A percentile compares a stretch with the other conserved stretches of the same genome.
Conservation (phyloP, 2,888 invertebrate species). For the Zhengitettix transpicula region DNA sequence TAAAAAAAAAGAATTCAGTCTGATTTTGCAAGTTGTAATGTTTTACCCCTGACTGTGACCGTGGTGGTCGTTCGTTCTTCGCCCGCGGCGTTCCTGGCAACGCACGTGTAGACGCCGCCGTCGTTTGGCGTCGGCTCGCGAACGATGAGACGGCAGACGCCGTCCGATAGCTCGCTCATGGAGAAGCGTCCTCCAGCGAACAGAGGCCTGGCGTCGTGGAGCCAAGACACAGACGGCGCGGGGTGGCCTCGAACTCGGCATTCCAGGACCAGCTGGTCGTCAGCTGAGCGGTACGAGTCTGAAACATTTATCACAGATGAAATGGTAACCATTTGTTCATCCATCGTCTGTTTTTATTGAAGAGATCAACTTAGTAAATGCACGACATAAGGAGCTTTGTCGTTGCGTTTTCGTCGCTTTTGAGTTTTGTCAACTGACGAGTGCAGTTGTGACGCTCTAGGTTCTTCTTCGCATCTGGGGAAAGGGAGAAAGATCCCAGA, state of each 20-base stretch:
- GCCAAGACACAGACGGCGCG: slow-evolving; percentile 55
- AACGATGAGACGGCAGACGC: slow-evolving; percentile 53
- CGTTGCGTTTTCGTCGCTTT: no score
- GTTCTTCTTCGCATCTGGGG: no score
- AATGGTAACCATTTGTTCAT: no score
- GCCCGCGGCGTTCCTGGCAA: slow-evolving; percentile 54
- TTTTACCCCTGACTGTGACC: slow-evolving; percentile 27
- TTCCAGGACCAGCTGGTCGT: slow-evolving; percentile 59
- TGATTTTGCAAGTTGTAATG: no score
- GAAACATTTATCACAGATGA: slow-evolving; percentile 6
- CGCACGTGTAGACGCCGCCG: slow-evolving; percentile 57
- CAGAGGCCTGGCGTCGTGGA: slow-evolving; percentile 48
- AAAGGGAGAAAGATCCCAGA: no score
- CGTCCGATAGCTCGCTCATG: slow-evolving; percentile 52
- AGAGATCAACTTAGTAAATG: no score
- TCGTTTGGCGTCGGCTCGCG: slow-evolving; percentile 47
- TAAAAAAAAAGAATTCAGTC: no score
- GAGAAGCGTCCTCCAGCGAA: slow-evolving; percentile 38
- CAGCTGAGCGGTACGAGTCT: slow-evolving; percentile 55
- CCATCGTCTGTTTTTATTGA: no score
- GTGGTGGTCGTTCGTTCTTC: slow-evolving; percentile 54
- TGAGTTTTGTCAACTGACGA: no score
- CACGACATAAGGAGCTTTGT: no score
- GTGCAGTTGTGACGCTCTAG: no score
- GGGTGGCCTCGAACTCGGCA: slow-evolving; percentile 64